Evolutionary conservation across 2,113 vertebrate species (phyloP).

Genomic region (Ellobius talpinus): DNA sequence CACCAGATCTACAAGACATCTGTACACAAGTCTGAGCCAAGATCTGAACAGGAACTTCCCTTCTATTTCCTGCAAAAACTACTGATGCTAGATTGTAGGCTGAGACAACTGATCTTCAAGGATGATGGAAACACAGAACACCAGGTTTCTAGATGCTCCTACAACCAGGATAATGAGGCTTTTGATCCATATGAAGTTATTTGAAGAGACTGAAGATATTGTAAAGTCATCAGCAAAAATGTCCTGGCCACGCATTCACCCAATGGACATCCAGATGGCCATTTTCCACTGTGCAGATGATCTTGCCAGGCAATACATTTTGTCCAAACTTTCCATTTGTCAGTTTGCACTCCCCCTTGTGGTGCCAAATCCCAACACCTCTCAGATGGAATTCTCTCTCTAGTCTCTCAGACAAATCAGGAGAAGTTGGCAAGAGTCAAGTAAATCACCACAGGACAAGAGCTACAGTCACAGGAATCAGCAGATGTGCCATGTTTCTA

Average conservation of each 20-base stretch:
- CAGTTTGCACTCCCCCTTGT: background rate
- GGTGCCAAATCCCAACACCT: background rate
- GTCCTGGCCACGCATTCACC: background rate
- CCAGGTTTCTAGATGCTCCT: background rate
- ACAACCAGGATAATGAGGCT: background rate
- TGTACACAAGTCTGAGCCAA: slow-evolving; percentile 63
- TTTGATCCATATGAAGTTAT: background rate
- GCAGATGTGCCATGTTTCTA: background rate
- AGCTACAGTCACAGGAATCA: background rate
- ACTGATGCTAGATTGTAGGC: slow-evolving; percentile 79
- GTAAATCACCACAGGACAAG: background rate
- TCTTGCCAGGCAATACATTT: background rate
- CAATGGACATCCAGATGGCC: background rate
- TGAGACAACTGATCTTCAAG: slow-evolving; percentile 82
- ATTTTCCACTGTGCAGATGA: background rate
- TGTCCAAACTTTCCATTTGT: background rate
- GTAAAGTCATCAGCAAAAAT: background rate
- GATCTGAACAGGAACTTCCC: slow-evolving; percentile 81
- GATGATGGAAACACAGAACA: background rate
- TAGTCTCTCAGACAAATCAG: background rate
- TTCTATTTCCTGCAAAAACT: slow-evolving; percentile 83
- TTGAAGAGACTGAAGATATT: background rate
- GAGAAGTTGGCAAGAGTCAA: background rate
- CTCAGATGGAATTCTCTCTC: background rate
- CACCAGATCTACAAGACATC: slow-evolving; percentile 79